These are phyloP conservation scores for Phalacrocorax aristotelis DNA, from an alignment of 2,113 vertebrate species.

Conservation along the genomic window DNA sequence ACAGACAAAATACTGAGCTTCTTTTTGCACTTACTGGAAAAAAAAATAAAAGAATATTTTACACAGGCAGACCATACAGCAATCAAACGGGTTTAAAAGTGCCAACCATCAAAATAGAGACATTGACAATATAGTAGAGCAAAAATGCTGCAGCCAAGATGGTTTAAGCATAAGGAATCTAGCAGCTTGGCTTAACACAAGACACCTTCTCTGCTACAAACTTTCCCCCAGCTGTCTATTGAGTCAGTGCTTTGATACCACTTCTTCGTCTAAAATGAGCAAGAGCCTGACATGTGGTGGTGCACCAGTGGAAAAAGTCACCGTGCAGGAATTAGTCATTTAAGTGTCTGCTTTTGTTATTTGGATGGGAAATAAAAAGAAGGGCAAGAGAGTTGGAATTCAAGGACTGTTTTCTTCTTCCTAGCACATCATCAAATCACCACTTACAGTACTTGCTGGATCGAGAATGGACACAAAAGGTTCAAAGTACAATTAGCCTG, in stretches of 20 bases:
- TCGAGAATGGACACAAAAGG: not conserved
- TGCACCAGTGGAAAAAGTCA: not conserved
- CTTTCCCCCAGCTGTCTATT: not conserved
- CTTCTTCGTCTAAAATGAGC: not conserved
- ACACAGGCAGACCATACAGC: not conserved
- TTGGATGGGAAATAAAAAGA: not conserved
- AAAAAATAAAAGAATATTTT: not conserved
- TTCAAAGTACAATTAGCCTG: not conserved
- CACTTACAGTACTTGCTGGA: not conserved
- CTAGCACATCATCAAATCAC: not conserved
- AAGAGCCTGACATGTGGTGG: not conserved
- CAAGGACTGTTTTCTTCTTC: not conserved
- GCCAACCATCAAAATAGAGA: not conserved
- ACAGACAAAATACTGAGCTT: not conserved
- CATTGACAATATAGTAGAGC: not conserved
- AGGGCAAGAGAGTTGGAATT: not conserved
- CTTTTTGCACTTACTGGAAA: not conserved
- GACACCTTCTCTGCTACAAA: not conserved
- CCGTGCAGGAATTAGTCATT: not conserved
- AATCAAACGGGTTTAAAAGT: not conserved
- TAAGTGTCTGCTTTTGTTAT: not conserved
- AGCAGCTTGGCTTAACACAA: not conserved
- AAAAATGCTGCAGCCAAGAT: not conserved
- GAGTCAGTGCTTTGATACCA: not conserved
- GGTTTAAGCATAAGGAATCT: not conserved